A percentile compares a stretch with the other conserved stretches of the same genome.
Conservation (phyloP, 2,113 vertebrate species). For the Megaceryle maxima region DNA sequence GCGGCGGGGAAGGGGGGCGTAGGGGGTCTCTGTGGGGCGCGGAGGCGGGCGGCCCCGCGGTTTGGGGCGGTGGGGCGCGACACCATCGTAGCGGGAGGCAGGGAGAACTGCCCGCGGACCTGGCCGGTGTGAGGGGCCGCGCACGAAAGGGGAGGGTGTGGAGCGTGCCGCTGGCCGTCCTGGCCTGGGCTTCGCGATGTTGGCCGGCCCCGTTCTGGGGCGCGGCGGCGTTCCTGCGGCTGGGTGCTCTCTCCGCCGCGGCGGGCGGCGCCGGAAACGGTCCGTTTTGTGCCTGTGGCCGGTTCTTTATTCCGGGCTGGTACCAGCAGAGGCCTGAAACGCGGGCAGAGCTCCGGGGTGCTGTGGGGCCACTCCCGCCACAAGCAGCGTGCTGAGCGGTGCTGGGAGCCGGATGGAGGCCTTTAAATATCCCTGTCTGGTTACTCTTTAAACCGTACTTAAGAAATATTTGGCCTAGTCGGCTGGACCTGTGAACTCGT, state of each 20-base stretch:
- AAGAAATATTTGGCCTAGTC: fast-evolving
- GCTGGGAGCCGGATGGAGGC: neutral
- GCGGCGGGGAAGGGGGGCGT: neutral
- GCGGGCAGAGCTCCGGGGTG: neutral
- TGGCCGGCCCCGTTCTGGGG: neutral
- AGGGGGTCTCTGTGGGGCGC: too few species aligned
- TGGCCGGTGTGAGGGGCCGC: neutral
- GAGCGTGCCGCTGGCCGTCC: neutral
- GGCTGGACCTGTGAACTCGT: neutral
- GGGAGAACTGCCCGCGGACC: neutral
- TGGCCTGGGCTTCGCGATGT: fast-evolving
- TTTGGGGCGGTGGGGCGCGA: too few species aligned
- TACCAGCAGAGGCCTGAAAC: fast-evolving
- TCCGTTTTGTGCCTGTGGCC: neutral
- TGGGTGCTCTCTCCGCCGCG: neutral
- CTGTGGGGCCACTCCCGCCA: neutral
- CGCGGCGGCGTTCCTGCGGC: neutral
- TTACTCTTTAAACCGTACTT: fast-evolving
- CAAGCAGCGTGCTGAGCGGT: neutral
- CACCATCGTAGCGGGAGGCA: neutral
- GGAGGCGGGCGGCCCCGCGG: neutral
- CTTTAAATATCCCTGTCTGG: fast-evolving
- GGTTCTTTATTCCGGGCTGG: fast-evolving
- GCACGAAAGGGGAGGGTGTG: neutral
- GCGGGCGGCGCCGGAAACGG: fast-evolving